Conservation (phyloP, 2,113 vertebrate species). For the Cyanistes caeruleus region DNA sequence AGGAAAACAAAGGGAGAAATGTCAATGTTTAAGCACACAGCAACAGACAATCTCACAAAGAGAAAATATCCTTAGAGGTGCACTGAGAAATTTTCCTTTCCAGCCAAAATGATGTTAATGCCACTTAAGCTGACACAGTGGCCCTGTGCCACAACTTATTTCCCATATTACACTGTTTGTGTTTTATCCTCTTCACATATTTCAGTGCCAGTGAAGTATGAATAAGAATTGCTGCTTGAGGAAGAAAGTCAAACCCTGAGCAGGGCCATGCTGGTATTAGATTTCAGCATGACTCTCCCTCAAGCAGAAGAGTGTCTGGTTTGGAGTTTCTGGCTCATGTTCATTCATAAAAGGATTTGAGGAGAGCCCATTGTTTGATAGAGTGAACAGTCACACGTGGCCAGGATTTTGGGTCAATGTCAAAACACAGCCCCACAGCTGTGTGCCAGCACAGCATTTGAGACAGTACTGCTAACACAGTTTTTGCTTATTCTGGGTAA, state of each 20-base stretch:
- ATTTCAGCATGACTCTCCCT: background rate
- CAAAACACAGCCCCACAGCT: background rate
- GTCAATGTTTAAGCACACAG: background rate
- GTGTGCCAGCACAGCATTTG: background rate
- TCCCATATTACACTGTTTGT: background rate
- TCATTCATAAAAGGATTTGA: background rate
- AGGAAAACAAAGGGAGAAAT: background rate
- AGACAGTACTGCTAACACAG: background rate
- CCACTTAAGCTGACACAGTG: background rate
- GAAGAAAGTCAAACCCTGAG: background rate
- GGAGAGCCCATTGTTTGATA: background rate
- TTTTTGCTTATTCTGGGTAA: background rate
- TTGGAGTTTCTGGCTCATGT: background rate
- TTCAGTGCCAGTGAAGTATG: background rate
- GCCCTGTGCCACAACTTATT: background rate
- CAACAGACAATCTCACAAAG: background rate
- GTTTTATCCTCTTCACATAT: background rate
- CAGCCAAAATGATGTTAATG: background rate
- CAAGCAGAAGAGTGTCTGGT: background rate
- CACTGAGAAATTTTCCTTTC: background rate
- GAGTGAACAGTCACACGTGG: background rate
- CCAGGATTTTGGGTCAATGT: background rate
- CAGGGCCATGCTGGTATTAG: background rate
- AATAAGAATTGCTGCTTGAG: background rate
- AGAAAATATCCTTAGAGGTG: background rate